Percentiles rank a stretch among this genome's conserved stretches.
Evolutionary conservation across 2,888 invertebrate genomes (phyloP).

Genomic region (Liopterus haemorrhoidalis): DNA sequence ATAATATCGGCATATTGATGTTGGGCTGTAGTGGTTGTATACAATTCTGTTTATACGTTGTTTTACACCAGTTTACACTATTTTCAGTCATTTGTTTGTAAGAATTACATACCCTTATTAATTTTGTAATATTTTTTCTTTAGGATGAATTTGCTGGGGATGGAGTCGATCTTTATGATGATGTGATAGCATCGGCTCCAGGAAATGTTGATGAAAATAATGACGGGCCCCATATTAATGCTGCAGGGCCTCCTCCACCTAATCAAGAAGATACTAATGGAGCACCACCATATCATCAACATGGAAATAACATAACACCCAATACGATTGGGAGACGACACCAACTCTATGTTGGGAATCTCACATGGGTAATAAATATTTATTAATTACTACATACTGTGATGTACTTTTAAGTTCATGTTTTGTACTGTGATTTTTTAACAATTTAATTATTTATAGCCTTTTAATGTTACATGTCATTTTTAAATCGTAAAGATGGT

Average conservation of each 20-base stretch:
- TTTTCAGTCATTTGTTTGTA: constrained; percentile 4
- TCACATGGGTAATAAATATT: constrained; percentile 83
- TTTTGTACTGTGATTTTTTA: constrained; percentile 33
- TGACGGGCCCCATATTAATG: constrained; percentile 53
- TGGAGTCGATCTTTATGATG: constrained; percentile 91
- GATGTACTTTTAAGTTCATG: not conserved
- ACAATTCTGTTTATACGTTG: constrained; percentile 6
- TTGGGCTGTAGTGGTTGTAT: constrained; percentile 13
- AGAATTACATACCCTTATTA: constrained; percentile 4
- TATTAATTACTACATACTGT: constrained; percentile 42
- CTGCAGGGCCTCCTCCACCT: constrained; percentile 50
- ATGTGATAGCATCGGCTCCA: constrained; percentile 78
- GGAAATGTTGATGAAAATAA: constrained; percentile 55
- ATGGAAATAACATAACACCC: constrained; percentile 62
- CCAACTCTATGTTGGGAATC: constrained; percentile 94
- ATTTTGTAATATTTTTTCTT: constrained; percentile 28
- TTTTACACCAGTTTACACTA: not conserved
- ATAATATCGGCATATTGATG: not conserved
- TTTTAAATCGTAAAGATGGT: no score
- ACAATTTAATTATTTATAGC: constrained; percentile 39
- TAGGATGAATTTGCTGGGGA: constrained; percentile 79
- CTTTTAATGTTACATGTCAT: constrained; percentile 29
- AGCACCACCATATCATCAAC: constrained; percentile 62
- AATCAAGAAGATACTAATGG: constrained; percentile 62
- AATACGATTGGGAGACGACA: constrained; percentile 71